Percentiles rank a stretch among this genome's conserved stretches.
These are phyloP conservation scores for Panulirus ornatus DNA, from an alignment of 1,140 invertebrate genomes.

Conservation along the genomic window DNA sequence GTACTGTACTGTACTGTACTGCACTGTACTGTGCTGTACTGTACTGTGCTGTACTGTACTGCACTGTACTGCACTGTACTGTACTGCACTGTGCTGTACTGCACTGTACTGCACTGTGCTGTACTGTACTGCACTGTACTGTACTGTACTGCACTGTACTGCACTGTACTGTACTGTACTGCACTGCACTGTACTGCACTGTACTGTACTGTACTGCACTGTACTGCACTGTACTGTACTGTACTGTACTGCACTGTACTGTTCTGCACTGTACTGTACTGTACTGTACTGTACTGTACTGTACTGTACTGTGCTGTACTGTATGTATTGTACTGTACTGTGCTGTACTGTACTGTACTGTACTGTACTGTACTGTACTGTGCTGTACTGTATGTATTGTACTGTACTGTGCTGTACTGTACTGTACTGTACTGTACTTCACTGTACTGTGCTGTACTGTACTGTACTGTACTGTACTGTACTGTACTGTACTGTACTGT, in stretches of 20 bases:
- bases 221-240: slow-evolving; percentile 75
- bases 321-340: slow-evolving; percentile 68
- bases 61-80: slow-evolving; percentile 72
- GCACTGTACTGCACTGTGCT: slow-evolving; percentile 37
- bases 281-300: slow-evolving; percentile 76
- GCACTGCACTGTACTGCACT: slow-evolving; percentile 70
- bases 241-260: slow-evolving; percentile 76
- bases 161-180: slow-evolving; percentile 70
- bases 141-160: slow-evolving; percentile 67
- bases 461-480: slow-evolving; percentile 74
- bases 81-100: slow-evolving; percentile 73
- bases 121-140: slow-evolving; percentile 72
- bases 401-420: slow-evolving; percentile 54
- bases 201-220: slow-evolving; percentile 73
- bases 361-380: slow-evolving; percentile 71
- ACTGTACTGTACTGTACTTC: slow-evolving; percentile 62
- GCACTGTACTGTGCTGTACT: slow-evolving; percentile 58
- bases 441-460: slow-evolving; percentile 75
- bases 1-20: slow-evolving; percentile 70
- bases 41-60: slow-evolving; percentile 62
- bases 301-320: slow-evolving; percentile 69
- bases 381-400: slow-evolving; percentile 63
- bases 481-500: slow-evolving; percentile 72
- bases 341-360: slow-evolving; percentile 72
- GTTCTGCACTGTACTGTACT: slow-evolving; percentile 76